Evolutionary conservation across 2,113 vertebrate genomes (phyloP).

Genomic region (Thinocorus orbignyianus): DNA sequence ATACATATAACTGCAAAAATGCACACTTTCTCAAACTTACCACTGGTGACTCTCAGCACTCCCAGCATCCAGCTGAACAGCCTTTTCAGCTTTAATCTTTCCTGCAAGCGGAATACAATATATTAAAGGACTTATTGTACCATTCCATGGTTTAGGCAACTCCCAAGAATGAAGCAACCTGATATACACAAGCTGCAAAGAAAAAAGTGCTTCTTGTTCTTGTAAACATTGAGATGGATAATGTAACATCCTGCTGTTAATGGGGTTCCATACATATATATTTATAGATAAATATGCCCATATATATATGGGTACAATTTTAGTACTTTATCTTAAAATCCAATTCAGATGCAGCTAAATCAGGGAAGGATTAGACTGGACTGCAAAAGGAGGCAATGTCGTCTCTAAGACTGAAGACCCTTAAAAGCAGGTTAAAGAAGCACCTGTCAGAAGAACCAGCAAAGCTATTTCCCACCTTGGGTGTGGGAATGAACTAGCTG

Average conservation of each 20-base stretch:
- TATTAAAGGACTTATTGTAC: not conserved
- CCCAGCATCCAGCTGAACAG: conserved; percentile 80
- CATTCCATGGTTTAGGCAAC: not conserved
- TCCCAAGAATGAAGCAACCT: not conserved
- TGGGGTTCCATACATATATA: not conserved
- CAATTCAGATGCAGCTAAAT: not conserved
- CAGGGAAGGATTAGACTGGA: not conserved
- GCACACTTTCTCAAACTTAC: conserved; percentile 74
- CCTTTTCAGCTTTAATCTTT: conserved; percentile 84
- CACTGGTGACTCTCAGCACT: conserved; percentile 93
- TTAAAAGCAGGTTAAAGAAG: not conserved
- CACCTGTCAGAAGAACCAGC: not conserved
- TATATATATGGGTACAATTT: not conserved
- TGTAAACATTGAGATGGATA: not conserved
- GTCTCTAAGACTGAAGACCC: not conserved
- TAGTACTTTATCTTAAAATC: not conserved
- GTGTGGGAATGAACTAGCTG: not conserved
- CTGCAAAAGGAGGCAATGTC: rapidly evolving
- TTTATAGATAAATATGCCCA: not conserved
- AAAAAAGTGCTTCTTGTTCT: not conserved
- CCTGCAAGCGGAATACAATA: conserved; percentile 74
- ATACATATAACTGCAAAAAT: not conserved
- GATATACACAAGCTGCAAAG: not conserved
- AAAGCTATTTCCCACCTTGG: not conserved
- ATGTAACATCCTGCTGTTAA: not conserved